Base-by-base conservation (phyloP, 2,797 vertebrate species). In the Aphelocoma californica region DNA sequence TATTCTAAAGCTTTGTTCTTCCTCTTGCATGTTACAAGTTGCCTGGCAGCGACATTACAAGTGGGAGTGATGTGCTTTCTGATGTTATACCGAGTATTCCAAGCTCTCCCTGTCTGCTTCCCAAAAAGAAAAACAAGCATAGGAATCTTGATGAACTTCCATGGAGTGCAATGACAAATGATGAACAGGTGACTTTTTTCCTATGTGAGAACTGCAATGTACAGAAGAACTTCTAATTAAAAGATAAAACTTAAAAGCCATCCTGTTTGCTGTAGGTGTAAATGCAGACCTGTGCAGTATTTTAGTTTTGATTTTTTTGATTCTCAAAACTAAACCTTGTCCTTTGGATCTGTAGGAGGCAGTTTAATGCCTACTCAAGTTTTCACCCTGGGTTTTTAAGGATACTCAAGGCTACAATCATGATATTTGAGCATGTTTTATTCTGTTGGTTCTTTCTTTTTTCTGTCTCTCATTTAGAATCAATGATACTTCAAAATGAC, bases 131-230 rank as follows among this genome's bases (percentile, higher is more conserved):
- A 98, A 98, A 98, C 56, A 99, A 99, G 93, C 99, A 99, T 69
- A 98, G 98, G 85, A 99, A 99, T 98, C 98, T 99, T 79, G 99
- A 99, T 92, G 99, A 99, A 88, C 98, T 99, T 72, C 99, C 99
- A 16, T 99, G 99, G 99, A 99, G 99, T 66, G 99, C 99, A 28
- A 99, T 99, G 99, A 99, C 99, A 81, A 99, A 99, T 23, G 99
- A 99, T 92, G 99, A 99, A 75, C 99, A 99, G 98, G 99, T 99
- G 97, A 79, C 12, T 66, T n/a, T 83, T 66, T 84, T 44, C 31
- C 10, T 67, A 2, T 50, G 4, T 57, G 31, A 74, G 48, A 80
- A 78, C 32, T 62, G 50, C 74, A 57, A 14, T 36, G 67, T 91
- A 57, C 70, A 86, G 93, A 74, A 90, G 78, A 94, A n/a, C 32